These are phyloP conservation scores for Scyliorhinus canicula DNA, from an alignment of 2,797 vertebrate genomes.

Conservation along the genomic window DNA sequence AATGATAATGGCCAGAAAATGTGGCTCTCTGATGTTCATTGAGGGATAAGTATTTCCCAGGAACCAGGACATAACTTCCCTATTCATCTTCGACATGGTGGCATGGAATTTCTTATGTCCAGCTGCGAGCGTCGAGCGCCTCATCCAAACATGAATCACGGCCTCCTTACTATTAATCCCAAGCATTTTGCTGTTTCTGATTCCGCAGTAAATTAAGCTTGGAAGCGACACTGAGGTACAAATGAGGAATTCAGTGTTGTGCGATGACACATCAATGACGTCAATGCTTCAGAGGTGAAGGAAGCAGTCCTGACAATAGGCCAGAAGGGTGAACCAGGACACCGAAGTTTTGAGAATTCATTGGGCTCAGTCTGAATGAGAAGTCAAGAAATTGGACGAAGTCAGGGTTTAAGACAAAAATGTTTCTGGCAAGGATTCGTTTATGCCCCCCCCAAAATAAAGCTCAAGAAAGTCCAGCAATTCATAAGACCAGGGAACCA, in stretches of 20 bases:
- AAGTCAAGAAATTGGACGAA: not conserved
- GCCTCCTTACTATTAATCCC: not conserved
- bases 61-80: too few relatives aligned
- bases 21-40: too few relatives aligned
- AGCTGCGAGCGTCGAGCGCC: not conserved
- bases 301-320: not conserved
- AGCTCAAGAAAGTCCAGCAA: not conserved
- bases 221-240: not conserved
- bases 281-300: not conserved
- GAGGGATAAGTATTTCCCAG: too few relatives aligned
- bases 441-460: not conserved
- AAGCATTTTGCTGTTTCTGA: not conserved
- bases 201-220: not conserved
- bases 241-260: not conserved
- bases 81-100: not conserved
- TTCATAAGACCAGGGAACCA: not conserved
- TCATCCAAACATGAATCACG: not conserved
- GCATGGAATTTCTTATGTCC: not conserved
- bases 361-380: not conserved
- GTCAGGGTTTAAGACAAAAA: not conserved
- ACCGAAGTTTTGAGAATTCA: not conserved
- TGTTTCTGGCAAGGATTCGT: not conserved
- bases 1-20: too few relatives aligned
- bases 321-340: not conserved
- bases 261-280: not conserved